Evolutionary conservation across 1,140 invertebrate genomes (phyloP).

Genomic region (Plutomurus gul): DNA sequence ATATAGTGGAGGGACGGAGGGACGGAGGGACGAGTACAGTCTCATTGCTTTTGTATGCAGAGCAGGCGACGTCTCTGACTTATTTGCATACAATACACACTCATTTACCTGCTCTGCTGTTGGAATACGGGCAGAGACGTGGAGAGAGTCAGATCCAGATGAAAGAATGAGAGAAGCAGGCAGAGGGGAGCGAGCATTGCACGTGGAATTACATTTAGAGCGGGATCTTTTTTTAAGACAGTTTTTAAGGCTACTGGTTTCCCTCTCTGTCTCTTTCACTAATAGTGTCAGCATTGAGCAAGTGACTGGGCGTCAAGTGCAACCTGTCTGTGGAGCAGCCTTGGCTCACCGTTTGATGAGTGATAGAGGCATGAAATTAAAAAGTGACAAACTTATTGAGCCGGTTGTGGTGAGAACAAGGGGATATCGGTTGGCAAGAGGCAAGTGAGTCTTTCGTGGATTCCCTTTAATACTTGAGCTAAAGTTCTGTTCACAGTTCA

Average conservation of each 20-base stretch:
- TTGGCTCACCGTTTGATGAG: conserved; percentile 3
- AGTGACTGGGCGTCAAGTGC: background rate
- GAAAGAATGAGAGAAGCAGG: too few species aligned
- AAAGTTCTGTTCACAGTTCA: conserved; percentile 2
- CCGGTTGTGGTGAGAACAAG: conserved; percentile 1
- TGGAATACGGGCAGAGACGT: background rate
- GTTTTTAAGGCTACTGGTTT: too few species aligned
- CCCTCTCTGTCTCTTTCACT: too few species aligned
- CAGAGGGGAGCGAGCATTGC: too few species aligned
- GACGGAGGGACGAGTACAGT: background rate
- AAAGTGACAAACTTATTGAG: conserved; percentile 40
- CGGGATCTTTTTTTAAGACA: too few species aligned
- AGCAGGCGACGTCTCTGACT: background rate
- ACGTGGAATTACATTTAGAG: too few species aligned
- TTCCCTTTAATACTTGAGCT: background rate
- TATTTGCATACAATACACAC: background rate
- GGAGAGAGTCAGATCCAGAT: too few species aligned
- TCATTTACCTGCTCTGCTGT: background rate
- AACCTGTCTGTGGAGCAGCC: too few species aligned
- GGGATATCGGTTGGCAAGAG: background rate
- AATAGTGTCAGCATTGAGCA: too few species aligned
- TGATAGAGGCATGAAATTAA: conserved; percentile 37
- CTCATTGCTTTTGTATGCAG: background rate
- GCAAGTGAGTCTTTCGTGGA: background rate
- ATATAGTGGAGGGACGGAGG: too few species aligned